A percentile compares a stretch with the other conserved stretches of the same genome.
phyloP scores from a whole-genome alignment of 2,888 invertebrate genomes.

The Scotopteryx bipunctaria region DNA sequence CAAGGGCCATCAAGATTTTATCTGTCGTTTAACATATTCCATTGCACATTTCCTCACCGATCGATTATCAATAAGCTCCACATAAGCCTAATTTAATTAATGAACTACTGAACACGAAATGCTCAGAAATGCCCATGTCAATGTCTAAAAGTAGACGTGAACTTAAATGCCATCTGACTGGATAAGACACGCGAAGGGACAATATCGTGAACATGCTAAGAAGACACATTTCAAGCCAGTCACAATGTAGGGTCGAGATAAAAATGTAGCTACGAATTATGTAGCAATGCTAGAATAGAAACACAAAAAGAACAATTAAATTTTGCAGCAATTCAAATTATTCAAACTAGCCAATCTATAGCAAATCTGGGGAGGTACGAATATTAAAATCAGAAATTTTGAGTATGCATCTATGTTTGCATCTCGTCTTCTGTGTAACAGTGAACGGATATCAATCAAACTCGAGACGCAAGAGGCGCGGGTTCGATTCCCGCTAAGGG shows the following conservation, averaged over 20 bases:
- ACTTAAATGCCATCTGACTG: slow-evolving; percentile 11
- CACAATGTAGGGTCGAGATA: not conserved
- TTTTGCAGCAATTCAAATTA: no score
- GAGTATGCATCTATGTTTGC: no score
- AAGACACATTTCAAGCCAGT: not conserved
- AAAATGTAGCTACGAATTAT: not conserved
- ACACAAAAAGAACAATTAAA: no score
- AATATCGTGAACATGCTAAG: not conserved
- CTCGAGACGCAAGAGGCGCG: no score
- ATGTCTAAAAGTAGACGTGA: slow-evolving; percentile 3
- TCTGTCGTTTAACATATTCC: no score
- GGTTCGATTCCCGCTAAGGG: no score
- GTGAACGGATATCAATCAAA: no score
- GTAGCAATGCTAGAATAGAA: not conserved
- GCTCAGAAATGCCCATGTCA: not conserved
- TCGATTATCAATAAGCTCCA: not conserved
- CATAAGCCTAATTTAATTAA: slow-evolving; percentile 2
- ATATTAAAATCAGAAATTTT: no score
- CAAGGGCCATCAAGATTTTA: no score
- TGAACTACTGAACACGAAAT: slow-evolving; percentile 1
- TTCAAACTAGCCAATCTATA: no score
- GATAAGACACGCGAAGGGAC: not conserved
- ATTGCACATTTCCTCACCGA: not conserved
- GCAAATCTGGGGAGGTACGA: no score
- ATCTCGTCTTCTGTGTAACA: no score